Evolutionary conservation across 2,888 invertebrate species (phyloP).

Genomic region (Apamea monoglypha): DNA sequence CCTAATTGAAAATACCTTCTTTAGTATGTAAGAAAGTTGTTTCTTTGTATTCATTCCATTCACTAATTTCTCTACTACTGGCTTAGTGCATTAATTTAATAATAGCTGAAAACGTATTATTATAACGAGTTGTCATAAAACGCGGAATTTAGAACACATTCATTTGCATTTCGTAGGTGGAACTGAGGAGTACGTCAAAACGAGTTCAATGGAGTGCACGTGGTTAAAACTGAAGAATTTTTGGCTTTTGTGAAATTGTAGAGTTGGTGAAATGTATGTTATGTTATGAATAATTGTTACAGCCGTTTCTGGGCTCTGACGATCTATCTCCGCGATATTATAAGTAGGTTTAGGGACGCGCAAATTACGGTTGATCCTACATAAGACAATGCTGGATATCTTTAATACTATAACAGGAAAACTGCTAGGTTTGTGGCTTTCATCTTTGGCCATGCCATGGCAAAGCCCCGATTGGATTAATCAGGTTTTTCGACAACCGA

Average conservation of each 20-base stretch:
- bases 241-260: neutral
- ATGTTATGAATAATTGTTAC: too few relatives aligned
- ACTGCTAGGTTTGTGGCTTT: neutral
- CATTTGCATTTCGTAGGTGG: slow-evolving; percentile 38
- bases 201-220: slow-evolving; percentile 30
- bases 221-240: neutral
- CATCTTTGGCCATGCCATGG: neutral
- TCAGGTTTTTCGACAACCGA: neutral
- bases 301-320: too few relatives aligned
- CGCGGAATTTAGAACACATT: slow-evolving; percentile 24
- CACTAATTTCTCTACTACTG: neutral
- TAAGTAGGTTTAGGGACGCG: neutral
- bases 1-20: neutral
- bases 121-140: slow-evolving; percentile 24
- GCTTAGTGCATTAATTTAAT: slow-evolving; percentile 34
- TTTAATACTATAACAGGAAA: neutral
- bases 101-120: slow-evolving; percentile 22
- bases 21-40: slow-evolving; percentile 15
- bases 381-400: neutral
- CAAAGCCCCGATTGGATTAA: neutral
- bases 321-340: neutral
- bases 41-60: slow-evolving; percentile 20
- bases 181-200: slow-evolving; percentile 33
- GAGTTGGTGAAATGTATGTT: neutral
- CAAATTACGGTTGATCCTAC: neutral